phyloP scores from a whole-genome alignment of 2,888 invertebrate genomes.

The Harpalus rufipes region DNA sequence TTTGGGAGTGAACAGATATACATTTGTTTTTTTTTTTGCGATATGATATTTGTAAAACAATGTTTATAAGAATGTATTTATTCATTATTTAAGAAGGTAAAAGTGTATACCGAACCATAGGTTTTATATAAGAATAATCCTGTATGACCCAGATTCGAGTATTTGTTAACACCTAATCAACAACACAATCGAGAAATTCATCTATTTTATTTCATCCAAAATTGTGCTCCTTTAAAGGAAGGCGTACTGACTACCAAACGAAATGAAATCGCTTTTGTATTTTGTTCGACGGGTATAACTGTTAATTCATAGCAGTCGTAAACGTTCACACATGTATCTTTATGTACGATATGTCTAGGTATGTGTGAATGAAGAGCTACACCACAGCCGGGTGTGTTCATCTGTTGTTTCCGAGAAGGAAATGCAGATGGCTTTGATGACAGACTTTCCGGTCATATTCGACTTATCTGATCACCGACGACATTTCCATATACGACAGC shows the following conservation, averaged over 20 bases:
- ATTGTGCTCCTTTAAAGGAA: no score
- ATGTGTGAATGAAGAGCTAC: constrained; percentile 20
- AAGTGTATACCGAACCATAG: no score
- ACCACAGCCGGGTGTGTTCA: constrained; percentile 24
- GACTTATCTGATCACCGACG: constrained; percentile 35
- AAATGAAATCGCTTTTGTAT: neutral
- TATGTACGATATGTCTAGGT: neutral
- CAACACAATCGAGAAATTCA: no score
- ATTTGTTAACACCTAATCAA: no score
- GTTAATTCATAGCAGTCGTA: neutral
- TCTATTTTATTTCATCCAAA: no score
- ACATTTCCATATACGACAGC: neutral
- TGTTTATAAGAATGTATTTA: no score
- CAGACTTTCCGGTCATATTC: constrained; percentile 55
- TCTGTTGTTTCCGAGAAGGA: constrained; percentile 41
- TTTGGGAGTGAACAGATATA: no score
- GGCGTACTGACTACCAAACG: neutral
- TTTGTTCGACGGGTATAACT: neutral
- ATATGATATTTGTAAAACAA: no score
- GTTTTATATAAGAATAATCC: no score
- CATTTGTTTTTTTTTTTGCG: no score
- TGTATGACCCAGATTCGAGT: no score
- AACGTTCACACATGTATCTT: neutral
- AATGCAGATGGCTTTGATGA: constrained; percentile 45
- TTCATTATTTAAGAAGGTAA: no score